Evolutionary conservation across 2,113 vertebrate genomes (phyloP), one percentile per base, ranked within the genome.

Genomic region (Sylvia atricapilla): DNA sequence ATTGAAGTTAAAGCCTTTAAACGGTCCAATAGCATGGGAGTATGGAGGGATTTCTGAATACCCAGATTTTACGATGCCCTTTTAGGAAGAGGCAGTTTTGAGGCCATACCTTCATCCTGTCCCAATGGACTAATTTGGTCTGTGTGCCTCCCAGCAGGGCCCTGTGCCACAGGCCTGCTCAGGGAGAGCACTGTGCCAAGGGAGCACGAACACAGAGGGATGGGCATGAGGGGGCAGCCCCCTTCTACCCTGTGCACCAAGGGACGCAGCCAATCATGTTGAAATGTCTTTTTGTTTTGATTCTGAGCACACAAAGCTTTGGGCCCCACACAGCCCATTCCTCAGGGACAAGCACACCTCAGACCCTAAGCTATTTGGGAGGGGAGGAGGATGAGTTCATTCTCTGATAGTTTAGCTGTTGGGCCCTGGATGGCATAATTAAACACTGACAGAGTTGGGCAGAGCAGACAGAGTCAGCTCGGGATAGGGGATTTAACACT

Each of bases 401-500:
- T 83, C 53, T 67, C 67, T 70, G 33, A 15, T 4, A 0, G 16
- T 33, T 39, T 77, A 78, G 25, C 31, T 84, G 15, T 63, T 9
- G 0, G 23, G 27, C 9, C n/a, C 7, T 0, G 0, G 8, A 30
- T 3, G 9, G 43, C 41, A 24, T 43, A 74, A 69, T 35, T n/a
- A 62, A 68, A 74, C 37, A 60, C 16, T 83, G 85, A 33, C 33
- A 41, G 44, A 47, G 33, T 27, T 39, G 41, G 44, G 35, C 39
- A 93, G 63, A 83, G 81, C 50, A 47, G 50, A 46, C 7, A 85
- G 62, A 79, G 53, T 39, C 30, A 74, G 20, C 28, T 18, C 0
- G 0, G 55, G 23, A 63, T 4, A 69, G 22, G 19, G 72, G 50
- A 41, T 62, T 81, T 87, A 77, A 39, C 33, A 9, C 0, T 52